phyloP scores from a whole-genome alignment of 2,888 invertebrate genomes.

The Seira ritae region DNA sequence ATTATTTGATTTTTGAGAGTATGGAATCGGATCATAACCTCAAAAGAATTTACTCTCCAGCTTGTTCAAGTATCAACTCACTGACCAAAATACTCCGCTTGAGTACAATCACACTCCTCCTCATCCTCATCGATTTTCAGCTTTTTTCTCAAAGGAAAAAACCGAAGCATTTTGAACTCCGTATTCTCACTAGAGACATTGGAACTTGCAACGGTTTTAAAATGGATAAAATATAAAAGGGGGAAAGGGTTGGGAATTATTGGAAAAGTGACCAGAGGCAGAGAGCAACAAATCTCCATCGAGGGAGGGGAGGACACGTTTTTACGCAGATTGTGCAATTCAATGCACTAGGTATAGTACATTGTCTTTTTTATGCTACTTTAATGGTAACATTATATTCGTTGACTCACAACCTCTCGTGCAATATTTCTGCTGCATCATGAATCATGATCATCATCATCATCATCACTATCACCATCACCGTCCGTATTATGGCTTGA shows the following conservation, averaged over 20 bases:
- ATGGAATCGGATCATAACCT: slow-evolving; percentile 42
- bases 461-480: too few relatives aligned
- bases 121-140: too few relatives aligned
- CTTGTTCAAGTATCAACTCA: neutral
- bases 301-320: neutral
- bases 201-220: too few relatives aligned
- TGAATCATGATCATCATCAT: too few relatives aligned
- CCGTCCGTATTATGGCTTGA: too few relatives aligned
- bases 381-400: slow-evolving; percentile 1
- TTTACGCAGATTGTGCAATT: neutral
- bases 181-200: too few relatives aligned
- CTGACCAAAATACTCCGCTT: slow-evolving; percentile 28
- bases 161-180: too few relatives aligned
- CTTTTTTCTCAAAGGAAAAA: too few relatives aligned
- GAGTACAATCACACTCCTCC: too few relatives aligned
- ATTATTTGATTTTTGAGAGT: slow-evolving; percentile 40
- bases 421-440: too few relatives aligned
- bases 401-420: too few relatives aligned
- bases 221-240: too few relatives aligned
- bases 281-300: slow-evolving; percentile 20
- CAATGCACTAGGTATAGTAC: slow-evolving; percentile 2
- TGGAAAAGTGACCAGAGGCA: slow-evolving; percentile 32
- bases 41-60: slow-evolving; percentile 3
- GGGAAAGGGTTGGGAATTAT: slow-evolving; percentile 28
- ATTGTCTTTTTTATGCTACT: slow-evolving; percentile 10